Conservation (phyloP, 1,140 invertebrate genomes). For the Lordiphosa mommai region DNA sequence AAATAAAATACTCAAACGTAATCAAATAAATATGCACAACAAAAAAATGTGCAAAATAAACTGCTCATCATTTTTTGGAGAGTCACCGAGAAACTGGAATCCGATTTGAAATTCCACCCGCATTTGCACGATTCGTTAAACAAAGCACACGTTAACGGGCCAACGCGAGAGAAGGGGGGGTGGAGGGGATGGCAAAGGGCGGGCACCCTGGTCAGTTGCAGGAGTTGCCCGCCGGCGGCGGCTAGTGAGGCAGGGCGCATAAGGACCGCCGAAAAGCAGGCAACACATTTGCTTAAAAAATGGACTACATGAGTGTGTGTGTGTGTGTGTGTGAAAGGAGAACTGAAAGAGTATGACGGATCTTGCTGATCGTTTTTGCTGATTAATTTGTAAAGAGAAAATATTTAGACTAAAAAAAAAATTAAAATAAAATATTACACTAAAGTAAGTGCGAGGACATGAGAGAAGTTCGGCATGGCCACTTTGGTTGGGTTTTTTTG, state of each 20-base stretch:
- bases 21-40: slow-evolving; percentile 68
- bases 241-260: too few species aligned
- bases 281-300: slow-evolving; percentile 34
- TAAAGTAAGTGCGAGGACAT: too few species aligned
- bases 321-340: not conserved
- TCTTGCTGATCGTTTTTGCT: not conserved
- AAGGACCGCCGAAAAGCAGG: slow-evolving; percentile 10
- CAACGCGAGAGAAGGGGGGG: not conserved
- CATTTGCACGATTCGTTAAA: slow-evolving; percentile 80
- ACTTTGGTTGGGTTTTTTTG: too few species aligned
- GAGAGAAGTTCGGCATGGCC: too few species aligned
- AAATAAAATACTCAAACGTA: slow-evolving; percentile 66
- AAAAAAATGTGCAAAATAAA: slow-evolving; percentile 68
- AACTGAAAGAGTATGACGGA: not conserved
- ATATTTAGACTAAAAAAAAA: too few species aligned
- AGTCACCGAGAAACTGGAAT: slow-evolving; percentile 8
- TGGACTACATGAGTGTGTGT: not conserved
- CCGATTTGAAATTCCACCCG: slow-evolving; percentile 54
- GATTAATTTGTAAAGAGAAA: too few species aligned
- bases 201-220: slow-evolving; percentile 55
- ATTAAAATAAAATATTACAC: too few species aligned
- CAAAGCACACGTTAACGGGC: slow-evolving; percentile 76
- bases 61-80: slow-evolving; percentile 24
- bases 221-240: slow-evolving; percentile 31
- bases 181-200: slow-evolving; percentile 1